Evolutionary conservation across 1,140 invertebrate genomes (phyloP).

Genomic region (Macrobrachium nipponense): DNA sequence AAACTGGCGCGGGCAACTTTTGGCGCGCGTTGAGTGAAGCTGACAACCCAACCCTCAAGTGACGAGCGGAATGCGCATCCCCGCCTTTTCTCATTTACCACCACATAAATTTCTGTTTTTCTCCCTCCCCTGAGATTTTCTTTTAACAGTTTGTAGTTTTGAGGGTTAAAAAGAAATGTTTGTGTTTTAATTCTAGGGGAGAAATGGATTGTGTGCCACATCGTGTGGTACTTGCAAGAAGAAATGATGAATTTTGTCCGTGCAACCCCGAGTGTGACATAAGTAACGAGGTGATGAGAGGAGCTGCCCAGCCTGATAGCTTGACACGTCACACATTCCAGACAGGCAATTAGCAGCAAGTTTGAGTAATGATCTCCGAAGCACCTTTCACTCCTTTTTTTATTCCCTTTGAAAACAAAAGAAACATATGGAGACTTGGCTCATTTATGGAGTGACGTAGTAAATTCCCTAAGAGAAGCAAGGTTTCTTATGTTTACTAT

Average conservation of each 20-base stretch:
- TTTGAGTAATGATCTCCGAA: slow-evolving; percentile 47
- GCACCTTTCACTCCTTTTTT: not conserved
- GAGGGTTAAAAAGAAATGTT: not conserved
- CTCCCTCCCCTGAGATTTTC: not conserved
- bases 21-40: slow-evolving; percentile 36
- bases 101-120: slow-evolving; percentile 27
- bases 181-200: not conserved
- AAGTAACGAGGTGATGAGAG: slow-evolving; percentile 53
- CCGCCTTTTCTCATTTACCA: slow-evolving; percentile 42
- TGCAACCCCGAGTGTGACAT: slow-evolving; percentile 14
- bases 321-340: slow-evolving; percentile 42
- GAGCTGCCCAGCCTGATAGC: slow-evolving; percentile 48
- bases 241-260: not conserved
- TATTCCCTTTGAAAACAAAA: no score
- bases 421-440: no score
- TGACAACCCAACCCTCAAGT: slow-evolving; percentile 49
- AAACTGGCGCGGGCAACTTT: slow-evolving; percentile 6
- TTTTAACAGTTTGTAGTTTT: not conserved
- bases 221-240: not conserved
- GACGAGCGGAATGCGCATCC: slow-evolving; percentile 38
- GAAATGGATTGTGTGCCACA: not conserved
- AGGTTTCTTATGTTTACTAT: no score
- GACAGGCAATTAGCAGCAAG: slow-evolving; percentile 56
- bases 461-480: no score
- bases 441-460: no score